Evolutionary conservation across 2,888 invertebrate genomes (phyloP), one percentile per base, ranked within the genome.

Genomic region (Pseudococcus jackbeardsleyi): DNA sequence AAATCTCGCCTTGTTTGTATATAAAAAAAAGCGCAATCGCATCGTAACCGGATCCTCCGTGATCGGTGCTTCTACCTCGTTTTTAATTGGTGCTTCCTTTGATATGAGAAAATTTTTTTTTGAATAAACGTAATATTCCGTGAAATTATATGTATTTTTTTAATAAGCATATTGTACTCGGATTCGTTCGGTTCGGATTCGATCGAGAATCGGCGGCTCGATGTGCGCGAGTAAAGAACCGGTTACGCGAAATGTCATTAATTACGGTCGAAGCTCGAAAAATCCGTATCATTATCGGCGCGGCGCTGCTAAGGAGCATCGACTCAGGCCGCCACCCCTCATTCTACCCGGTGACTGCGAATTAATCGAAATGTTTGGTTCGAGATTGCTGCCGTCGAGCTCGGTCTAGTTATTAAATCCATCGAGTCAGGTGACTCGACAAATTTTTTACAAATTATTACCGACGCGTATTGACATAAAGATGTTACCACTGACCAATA

Each of bases 361-460:
- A 72, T 84, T 84, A 84, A 84, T 39, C 72, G 72, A 72, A 19
- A 64, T 64, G 22, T 64, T 64, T 64, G 33, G 33, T 22, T 8
- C 17, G 17, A 12, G 72, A 26, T 68, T 9, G 42, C 42, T 42
- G 68, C 26, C 11, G 59, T n/a, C 0, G 59, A 59, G 59, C 7
- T 26, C 42, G 26, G 46, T 48, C 48, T 39, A 17, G 50, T 86
- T 86, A 88, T 89, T 89, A 89, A 88, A 89, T 88, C 89, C 89
- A 89, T 89, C 89, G 89, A 89, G 86, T 89, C 54, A 88, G 88
- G 89, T 89, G 89, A 89, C 89, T 89, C 50, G 89, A 89, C 89
- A 86, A 77, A 64, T 68, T 84, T 88, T 50, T 50, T 46, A 86
- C 33, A 68, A 86, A 68, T 86, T 72, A 86, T 46, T 22, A 64